Conservation (phyloP, 2,113 vertebrate genomes). For the Sapayoa aenigma region DNA sequence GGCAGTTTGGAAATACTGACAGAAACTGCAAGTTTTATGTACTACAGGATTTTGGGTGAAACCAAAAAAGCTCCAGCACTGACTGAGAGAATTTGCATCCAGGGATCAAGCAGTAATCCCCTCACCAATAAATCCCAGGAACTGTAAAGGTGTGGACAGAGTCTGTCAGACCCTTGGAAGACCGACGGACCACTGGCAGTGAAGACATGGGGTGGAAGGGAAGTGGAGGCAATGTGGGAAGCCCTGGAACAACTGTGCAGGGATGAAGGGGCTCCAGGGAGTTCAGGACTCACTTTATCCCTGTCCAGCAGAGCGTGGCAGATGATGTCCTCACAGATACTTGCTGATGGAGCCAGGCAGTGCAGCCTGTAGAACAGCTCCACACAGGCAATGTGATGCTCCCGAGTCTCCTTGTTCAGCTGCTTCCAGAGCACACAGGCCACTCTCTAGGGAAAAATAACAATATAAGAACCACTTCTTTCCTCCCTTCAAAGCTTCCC, state of each 20-base stretch:
- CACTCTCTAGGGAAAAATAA: slow-evolving; percentile 76
- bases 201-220: neutral
- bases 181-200: neutral
- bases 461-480: neutral
- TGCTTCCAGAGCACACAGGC: slow-evolving; percentile 91
- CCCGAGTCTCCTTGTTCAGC: slow-evolving; percentile 86
- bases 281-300: slow-evolving; percentile 80
- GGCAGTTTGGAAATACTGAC: neutral
- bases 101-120: neutral
- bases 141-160: neutral
- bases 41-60: neutral
- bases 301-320: slow-evolving; percentile 86
- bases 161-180: neutral
- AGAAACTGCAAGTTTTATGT: neutral
- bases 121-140: neutral
- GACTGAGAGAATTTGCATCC: neutral
- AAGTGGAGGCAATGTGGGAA: neutral
- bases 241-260: neutral
- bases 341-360: slow-evolving; percentile 89
- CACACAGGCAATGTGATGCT: slow-evolving; percentile 90
- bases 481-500: neutral
- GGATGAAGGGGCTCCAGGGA: neutral
- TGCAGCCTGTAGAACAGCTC: slow-evolving; percentile 94
- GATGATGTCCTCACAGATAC: slow-evolving; percentile 94
- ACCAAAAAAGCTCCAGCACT: neutral